These are phyloP conservation scores for Paramormyrops hopkinsi DNA, from an alignment of 2,797 vertebrate genomes.

Conservation along the genomic window DNA sequence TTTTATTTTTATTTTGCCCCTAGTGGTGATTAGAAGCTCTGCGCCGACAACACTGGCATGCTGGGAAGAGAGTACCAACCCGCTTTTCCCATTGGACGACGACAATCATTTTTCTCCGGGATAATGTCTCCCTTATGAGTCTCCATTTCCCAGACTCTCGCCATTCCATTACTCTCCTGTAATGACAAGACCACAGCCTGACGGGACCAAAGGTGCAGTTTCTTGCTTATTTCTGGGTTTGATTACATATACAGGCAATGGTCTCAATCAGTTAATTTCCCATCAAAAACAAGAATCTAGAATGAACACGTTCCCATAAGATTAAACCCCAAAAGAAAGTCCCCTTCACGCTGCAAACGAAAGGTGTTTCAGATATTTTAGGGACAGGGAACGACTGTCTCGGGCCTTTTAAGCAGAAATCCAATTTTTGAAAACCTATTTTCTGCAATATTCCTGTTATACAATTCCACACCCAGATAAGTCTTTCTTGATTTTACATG, in stretches of 20 bases:
- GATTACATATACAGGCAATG: not conserved
- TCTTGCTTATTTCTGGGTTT: not conserved
- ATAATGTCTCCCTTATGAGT: slow-evolving; percentile 25
- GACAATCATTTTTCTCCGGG: not conserved
- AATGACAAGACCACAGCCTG: not conserved
- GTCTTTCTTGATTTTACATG: not conserved
- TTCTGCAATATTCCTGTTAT: not conserved
- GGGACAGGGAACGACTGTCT: not conserved
- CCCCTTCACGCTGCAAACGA: not conserved
- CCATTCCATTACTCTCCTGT: not conserved
- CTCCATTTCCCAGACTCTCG: not conserved
- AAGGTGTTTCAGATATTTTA: not conserved
- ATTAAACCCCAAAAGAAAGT: not conserved
- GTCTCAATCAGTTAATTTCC: not conserved
- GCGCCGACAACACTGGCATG: not conserved
- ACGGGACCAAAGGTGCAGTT: not conserved
- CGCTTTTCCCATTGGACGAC: not conserved
- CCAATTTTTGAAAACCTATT: not conserved
- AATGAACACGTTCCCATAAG: not conserved
- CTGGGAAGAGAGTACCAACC: slow-evolving; percentile 6
- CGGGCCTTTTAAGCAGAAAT: not conserved
- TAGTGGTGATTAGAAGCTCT: slow-evolving; percentile 7
- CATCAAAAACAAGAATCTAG: not conserved
- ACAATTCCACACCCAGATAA: not conserved
- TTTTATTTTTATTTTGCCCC: not conserved